Evolutionary conservation across 2,113 vertebrate species (phyloP).

Genomic region (Tupaia chinensis): DNA sequence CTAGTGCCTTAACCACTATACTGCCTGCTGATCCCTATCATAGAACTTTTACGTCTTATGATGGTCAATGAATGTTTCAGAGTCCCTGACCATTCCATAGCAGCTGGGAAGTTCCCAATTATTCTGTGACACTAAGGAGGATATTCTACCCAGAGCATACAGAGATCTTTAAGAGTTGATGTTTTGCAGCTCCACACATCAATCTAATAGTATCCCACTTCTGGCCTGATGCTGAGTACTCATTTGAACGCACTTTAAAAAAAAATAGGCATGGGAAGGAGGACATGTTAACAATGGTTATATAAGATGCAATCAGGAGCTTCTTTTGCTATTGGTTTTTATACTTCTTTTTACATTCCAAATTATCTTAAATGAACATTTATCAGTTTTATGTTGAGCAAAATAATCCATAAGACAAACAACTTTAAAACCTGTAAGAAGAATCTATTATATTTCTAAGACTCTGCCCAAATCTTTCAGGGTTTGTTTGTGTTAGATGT

Average conservation of each 20-base stretch:
- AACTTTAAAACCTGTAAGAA: neutral
- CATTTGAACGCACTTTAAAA: neutral
- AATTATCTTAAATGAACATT: neutral
- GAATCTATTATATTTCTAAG: neutral
- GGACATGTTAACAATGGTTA: neutral
- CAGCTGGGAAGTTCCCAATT: neutral
- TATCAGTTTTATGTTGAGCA: constrained; percentile 26
- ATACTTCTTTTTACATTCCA: neutral
- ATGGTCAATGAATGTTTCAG: neutral
- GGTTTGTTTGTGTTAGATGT: neutral
- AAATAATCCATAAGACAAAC: neutral
- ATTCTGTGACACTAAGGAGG: neutral
- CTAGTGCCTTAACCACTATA: no score
- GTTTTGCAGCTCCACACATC: neutral
- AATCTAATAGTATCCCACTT: neutral
- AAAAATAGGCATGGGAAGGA: neutral
- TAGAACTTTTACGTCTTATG: neutral
- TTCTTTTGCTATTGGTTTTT: neutral
- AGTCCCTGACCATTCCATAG: neutral
- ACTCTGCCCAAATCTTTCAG: neutral
- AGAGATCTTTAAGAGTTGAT: neutral
- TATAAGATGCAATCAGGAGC: neutral
- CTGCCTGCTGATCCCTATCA: neutral
- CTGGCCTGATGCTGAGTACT: neutral
- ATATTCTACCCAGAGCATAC: neutral